These are phyloP conservation scores for Deilephila porcellus DNA, from an alignment of 2,888 invertebrate genomes.

Conservation along the genomic window DNA sequence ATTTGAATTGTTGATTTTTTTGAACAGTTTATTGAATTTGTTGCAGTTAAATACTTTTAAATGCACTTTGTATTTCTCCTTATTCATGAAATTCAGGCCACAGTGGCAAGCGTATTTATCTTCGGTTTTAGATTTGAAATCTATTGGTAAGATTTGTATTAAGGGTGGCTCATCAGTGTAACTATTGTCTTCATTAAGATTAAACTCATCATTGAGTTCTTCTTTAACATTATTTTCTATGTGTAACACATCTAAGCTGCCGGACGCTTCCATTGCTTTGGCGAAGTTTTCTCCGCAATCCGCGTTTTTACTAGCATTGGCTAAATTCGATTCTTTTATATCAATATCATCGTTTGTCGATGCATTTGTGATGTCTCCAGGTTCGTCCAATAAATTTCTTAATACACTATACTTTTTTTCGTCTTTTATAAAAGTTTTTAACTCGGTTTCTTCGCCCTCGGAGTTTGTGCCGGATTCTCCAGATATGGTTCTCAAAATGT, in stretches of 20 bases:
- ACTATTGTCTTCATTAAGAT: constrained; percentile 37
- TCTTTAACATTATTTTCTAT: constrained; percentile 28
- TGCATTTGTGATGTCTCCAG: neutral
- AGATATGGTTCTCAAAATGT: constrained; percentile 56
- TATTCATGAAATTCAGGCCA: constrained; percentile 35
- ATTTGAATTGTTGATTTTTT: constrained; percentile 39
- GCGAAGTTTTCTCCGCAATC: neutral
- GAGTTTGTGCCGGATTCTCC: constrained; percentile 32
- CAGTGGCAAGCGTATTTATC: constrained; percentile 43
- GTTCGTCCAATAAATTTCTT: constrained; percentile 32
- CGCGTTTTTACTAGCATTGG: neutral
- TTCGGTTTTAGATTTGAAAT: constrained; percentile 35
- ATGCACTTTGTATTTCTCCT: constrained; percentile 46
- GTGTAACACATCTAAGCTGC: constrained; percentile 14
- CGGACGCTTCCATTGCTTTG: neutral
- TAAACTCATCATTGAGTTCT: constrained; percentile 37
- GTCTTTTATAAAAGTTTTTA: constrained; percentile 37
- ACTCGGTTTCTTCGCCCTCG: constrained; percentile 17
- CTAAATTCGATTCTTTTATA: constrained; percentile 33
- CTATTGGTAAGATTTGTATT: constrained; percentile 34
- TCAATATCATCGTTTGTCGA: constrained; percentile 17
- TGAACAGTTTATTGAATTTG: constrained; percentile 36
- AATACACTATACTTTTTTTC: constrained; percentile 26
- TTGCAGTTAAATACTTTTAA: constrained; percentile 43
- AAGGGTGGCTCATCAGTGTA: constrained; percentile 15